These are phyloP conservation scores for Zonotrichia leucophrys DNA, from an alignment of 2,113 vertebrate genomes.

Conservation along the genomic window DNA sequence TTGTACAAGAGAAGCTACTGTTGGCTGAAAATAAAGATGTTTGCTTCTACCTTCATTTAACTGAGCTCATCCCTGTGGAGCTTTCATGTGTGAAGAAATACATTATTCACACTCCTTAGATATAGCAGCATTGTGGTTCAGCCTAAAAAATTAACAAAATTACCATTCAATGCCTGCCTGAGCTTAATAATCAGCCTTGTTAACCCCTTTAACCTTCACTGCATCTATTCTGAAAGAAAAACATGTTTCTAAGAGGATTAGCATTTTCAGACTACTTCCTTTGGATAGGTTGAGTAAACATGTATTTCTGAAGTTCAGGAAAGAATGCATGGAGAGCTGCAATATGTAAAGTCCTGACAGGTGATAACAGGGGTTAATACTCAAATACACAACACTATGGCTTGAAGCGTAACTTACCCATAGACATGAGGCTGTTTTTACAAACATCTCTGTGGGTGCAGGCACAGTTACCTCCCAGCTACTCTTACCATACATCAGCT, in stretches of 20 bases:
- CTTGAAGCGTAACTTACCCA: neutral
- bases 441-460: neutral
- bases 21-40: slow-evolving; percentile 63
- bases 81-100: slow-evolving; percentile 66
- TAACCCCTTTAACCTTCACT: slow-evolving; percentile 52
- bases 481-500: neutral
- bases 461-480: neutral
- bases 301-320: neutral
- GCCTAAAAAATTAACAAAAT: slow-evolving; percentile 60
- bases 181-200: slow-evolving; percentile 34
- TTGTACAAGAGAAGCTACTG: neutral
- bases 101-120: slow-evolving; percentile 51
- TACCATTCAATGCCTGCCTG: slow-evolving; percentile 25
- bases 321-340: neutral
- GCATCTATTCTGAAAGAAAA: slow-evolving; percentile 27
- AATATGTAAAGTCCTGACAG: neutral
- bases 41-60: slow-evolving; percentile 40
- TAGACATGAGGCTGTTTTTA: neutral
- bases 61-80: neutral
- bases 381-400: neutral
- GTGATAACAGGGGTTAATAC: neutral
- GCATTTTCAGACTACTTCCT: neutral
- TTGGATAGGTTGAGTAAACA: neutral
- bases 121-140: slow-evolving; percentile 35
- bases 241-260: slow-evolving; percentile 21